Evolutionary conservation across 2,113 vertebrate genomes (phyloP).

Genomic region (Ailurus styani): DNA sequence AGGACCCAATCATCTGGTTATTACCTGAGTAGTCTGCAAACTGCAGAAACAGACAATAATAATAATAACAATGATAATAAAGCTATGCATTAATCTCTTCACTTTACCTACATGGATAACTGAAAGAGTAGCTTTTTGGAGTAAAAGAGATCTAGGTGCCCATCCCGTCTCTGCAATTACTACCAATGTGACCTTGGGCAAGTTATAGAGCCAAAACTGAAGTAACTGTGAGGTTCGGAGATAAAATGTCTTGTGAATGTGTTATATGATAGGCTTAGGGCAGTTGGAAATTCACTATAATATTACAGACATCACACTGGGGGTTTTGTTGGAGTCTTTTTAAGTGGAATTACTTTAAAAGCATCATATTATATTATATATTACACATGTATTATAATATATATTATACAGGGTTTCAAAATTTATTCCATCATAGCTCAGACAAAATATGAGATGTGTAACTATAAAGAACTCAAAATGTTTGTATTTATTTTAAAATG

Average conservation of each 20-base stretch:
- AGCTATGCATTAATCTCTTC: neutral
- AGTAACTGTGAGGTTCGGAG: neutral
- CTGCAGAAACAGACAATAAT: neutral
- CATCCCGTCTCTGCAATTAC: neutral
- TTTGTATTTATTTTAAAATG: constrained; percentile 15
- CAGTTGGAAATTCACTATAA: neutral
- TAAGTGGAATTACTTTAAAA: neutral
- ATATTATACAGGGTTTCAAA: neutral
- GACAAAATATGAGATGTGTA: constrained; percentile 4
- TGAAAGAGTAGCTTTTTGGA: neutral
- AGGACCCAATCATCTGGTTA: neutral
- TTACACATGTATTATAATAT: neutral
- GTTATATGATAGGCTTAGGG: neutral
- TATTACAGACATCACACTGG: neutral
- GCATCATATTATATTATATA: neutral
- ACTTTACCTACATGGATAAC: neutral
- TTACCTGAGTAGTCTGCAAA: neutral
- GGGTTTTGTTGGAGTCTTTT: neutral
- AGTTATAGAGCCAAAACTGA: neutral
- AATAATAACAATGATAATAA: neutral
- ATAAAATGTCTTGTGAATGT: neutral
- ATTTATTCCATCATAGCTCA: neutral
- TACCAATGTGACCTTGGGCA: neutral
- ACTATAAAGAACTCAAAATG: neutral
- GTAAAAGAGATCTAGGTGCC: neutral